Percentiles rank a stretch among this genome's conserved stretches.
These are phyloP conservation scores for Hippolais icterina DNA, from an alignment of 2,113 vertebrate genomes.

Conservation along the genomic window DNA sequence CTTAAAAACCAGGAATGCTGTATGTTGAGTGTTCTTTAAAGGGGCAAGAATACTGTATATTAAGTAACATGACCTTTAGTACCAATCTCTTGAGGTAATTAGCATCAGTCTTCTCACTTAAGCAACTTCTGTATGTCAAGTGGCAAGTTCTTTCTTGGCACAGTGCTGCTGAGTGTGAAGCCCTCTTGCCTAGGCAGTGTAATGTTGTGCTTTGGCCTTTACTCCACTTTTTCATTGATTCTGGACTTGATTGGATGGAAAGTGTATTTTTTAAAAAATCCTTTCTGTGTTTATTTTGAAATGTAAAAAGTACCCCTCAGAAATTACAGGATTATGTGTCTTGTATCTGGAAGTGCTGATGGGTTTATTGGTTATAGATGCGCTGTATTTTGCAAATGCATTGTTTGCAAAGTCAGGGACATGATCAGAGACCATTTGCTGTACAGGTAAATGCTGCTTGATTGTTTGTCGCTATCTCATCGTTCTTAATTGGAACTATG, in stretches of 20 bases:
- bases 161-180: background rate
- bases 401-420: background rate
- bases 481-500: background rate
- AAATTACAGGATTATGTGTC: background rate
- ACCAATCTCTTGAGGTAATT: constrained; percentile 23
- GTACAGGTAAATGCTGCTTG: background rate
- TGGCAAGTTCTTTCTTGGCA: background rate
- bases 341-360: background rate
- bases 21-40: constrained; percentile 22
- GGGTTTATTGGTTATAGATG: background rate
- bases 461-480: background rate
- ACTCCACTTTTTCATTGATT: background rate
- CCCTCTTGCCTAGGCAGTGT: background rate
- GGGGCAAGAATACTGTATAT: background rate
- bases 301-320: background rate
- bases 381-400: background rate
- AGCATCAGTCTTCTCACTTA: background rate
- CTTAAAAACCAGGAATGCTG: background rate
- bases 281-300: background rate
- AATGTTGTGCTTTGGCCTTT: fast-evolving
- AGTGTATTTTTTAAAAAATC: background rate
- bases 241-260: background rate
- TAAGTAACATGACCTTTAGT: constrained; percentile 15
- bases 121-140: constrained; percentile 2
- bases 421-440: background rate